Percentiles rank a stretch among this genome's conserved stretches.
Evolutionary conservation across 1,140 invertebrate species (phyloP).

Genomic region (Bombus balteatus): DNA sequence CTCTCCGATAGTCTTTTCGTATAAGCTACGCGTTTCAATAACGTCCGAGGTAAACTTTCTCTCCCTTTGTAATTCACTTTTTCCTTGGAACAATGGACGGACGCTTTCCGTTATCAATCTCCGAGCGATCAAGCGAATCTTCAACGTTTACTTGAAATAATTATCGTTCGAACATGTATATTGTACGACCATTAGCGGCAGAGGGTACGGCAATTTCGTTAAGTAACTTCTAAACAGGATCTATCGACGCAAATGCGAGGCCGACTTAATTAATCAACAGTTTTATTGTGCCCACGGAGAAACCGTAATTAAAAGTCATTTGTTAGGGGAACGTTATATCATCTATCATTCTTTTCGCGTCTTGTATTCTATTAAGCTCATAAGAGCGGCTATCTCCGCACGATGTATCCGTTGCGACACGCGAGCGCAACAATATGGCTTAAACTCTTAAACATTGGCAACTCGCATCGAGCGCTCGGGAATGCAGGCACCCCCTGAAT

Average conservation of each 20-base stretch:
- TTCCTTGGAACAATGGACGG: not conserved
- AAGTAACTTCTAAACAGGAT: slow-evolving; percentile 44
- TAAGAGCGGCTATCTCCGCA: slow-evolving; percentile 26
- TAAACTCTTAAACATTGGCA: slow-evolving; percentile 57
- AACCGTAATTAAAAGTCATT: slow-evolving; percentile 52
- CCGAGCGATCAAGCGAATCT: not conserved
- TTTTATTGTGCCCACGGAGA: slow-evolving; percentile 36
- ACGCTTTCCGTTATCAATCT: slow-evolving; percentile 25
- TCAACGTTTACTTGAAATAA: slow-evolving; percentile 26
- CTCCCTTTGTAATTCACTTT: slow-evolving; percentile 12
- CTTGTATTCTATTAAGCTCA: slow-evolving; percentile 39
- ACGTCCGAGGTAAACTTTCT: slow-evolving; percentile 1
- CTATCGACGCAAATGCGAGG: slow-evolving; percentile 27
- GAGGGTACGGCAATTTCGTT: slow-evolving; percentile 25
- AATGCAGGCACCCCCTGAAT: slow-evolving; percentile 61
- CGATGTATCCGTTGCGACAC: slow-evolving; percentile 53
- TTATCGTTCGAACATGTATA: slow-evolving; percentile 13
- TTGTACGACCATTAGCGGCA: slow-evolving; percentile 22
- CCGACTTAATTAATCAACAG: slow-evolving; percentile 48
- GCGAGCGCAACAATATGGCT: slow-evolving; percentile 55
- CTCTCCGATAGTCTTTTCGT: not conserved
- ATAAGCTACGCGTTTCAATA: not conserved
- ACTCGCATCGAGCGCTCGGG: slow-evolving; percentile 45
- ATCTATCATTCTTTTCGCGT: slow-evolving; percentile 53
- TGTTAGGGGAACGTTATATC: slow-evolving; percentile 32